Conservation (phyloP, 2,888 invertebrate species). For the Zaprionus bogoriensis region DNA sequence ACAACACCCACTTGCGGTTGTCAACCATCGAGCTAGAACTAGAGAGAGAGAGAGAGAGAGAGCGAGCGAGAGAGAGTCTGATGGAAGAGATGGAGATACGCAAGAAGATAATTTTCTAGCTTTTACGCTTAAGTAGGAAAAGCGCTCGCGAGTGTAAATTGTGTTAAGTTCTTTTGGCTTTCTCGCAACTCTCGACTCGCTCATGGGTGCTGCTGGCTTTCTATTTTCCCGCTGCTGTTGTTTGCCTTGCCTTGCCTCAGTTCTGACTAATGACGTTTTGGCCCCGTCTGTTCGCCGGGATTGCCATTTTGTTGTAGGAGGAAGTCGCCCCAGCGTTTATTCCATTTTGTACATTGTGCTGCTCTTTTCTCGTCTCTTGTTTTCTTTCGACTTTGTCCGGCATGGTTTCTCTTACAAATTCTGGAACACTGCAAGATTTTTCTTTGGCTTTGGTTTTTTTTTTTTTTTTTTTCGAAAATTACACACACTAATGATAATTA, state of each 20-base stretch:
- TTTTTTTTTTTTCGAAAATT: conserved; percentile 48
- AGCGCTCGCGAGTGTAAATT: conserved; percentile 72
- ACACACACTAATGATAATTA: conserved; percentile 65
- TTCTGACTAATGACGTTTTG: conserved; percentile 68
- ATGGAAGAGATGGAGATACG: not conserved
- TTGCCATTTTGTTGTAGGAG: conserved; percentile 59
- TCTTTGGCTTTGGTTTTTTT: conserved; percentile 34
- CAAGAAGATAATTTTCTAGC: conserved; percentile 50
- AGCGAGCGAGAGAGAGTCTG: no score
- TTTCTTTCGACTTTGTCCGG: conserved; percentile 28
- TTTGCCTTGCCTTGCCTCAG: conserved; percentile 20
- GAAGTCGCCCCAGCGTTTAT: conserved; percentile 47
- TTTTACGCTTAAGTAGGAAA: conserved; percentile 69
- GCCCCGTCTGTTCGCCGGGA: conserved; percentile 15
- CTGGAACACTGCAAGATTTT: conserved; percentile 56
- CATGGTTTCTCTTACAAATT: conserved; percentile 63
- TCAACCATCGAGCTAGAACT: conserved; percentile 39
- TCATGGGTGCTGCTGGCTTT: conserved; percentile 50
- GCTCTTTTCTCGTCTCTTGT: conserved; percentile 7
- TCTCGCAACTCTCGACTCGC: conserved; percentile 48
- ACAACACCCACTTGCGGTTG: conserved; percentile 72
- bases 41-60: no score
- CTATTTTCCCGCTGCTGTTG: conserved; percentile 42
- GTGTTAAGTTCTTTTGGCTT: conserved; percentile 77
- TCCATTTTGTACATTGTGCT: conserved; percentile 29